phyloP scores from a whole-genome alignment of 1,140 invertebrate genomes.

The Temnothorax nylanderi region DNA sequence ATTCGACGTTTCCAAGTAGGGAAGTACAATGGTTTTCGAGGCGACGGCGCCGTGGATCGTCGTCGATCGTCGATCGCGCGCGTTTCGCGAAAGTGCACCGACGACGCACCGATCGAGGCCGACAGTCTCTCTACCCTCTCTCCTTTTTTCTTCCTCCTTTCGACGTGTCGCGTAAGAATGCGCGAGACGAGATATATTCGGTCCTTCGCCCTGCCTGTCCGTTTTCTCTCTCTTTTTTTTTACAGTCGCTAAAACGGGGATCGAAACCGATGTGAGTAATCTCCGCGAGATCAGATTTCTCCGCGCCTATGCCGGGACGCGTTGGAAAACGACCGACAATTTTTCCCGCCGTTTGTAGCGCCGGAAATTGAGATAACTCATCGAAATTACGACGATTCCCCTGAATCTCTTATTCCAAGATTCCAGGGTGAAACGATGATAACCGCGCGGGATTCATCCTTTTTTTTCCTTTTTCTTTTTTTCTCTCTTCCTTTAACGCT shows the following conservation, averaged over 20 bases:
- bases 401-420: not conserved
- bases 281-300: not conserved
- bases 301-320: not conserved
- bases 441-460: not conserved
- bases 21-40: not conserved
- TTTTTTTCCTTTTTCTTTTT: not conserved
- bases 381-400: slow-evolving; percentile 5
- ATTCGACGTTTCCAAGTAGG: slow-evolving; percentile 43
- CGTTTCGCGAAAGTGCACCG: not conserved
- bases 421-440: slow-evolving; percentile 22
- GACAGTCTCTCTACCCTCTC: not conserved
- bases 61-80: slow-evolving; percentile 6
- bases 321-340: not conserved
- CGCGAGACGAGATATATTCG: slow-evolving; percentile 10
- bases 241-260: not conserved
- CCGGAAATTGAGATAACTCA: not conserved
- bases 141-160: not conserved
- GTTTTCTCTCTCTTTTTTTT: not conserved
- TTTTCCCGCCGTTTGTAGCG: not conserved
- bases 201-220: slow-evolving; percentile 19
- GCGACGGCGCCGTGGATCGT: not conserved
- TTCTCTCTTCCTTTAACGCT: slow-evolving; percentile 30
- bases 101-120: slow-evolving; percentile 19
- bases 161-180: slow-evolving; percentile 8
- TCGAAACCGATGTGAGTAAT: not conserved